Conservation (phyloP, 1,140 invertebrate genomes). For the Drosophila sp. region DNA sequence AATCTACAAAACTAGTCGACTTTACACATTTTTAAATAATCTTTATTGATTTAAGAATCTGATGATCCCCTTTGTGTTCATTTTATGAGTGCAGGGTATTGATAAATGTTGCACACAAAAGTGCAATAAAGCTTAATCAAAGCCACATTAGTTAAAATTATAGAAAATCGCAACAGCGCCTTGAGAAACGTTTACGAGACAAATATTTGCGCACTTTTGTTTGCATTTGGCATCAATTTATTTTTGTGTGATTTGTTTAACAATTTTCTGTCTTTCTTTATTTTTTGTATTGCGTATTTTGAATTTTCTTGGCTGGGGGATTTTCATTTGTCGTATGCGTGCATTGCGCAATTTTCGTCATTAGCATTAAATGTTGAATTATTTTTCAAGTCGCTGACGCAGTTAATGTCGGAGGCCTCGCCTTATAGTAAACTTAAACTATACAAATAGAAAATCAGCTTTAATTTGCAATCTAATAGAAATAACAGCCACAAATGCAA, state of each 20-base stretch:
- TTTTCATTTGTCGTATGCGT: slow-evolving; percentile 38
- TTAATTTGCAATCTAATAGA: slow-evolving; percentile 81
- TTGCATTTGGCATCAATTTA: slow-evolving; percentile 79
- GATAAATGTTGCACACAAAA: slow-evolving; percentile 17
- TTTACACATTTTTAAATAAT: too few species aligned
- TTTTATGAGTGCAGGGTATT: slow-evolving; percentile 19
- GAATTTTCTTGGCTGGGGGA: too few species aligned
- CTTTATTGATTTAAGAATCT: too few species aligned
- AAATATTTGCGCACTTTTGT: slow-evolving; percentile 79
- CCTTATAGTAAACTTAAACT: slow-evolving; percentile 20
- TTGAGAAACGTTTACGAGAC: slow-evolving; percentile 53
- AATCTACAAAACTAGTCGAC: too few species aligned
- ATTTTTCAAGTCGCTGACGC: slow-evolving; percentile 82
- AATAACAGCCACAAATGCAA: slow-evolving; percentile 63
- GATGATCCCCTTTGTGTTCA: not conserved
- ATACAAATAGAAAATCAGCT: slow-evolving; percentile 79
- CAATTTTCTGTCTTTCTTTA: slow-evolving; percentile 54
- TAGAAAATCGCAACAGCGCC: slow-evolving; percentile 65
- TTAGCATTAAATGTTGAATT: slow-evolving; percentile 83
- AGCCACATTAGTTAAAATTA: slow-evolving; percentile 76
- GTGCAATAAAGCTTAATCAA: slow-evolving; percentile 59
- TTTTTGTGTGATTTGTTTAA: slow-evolving; percentile 67
- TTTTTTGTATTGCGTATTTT: slow-evolving; percentile 3
- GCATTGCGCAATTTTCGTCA: slow-evolving; percentile 82
- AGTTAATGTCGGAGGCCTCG: slow-evolving; percentile 76